A percentile compares a stretch with the other conserved stretches of the same genome.
phyloP scores from a whole-genome alignment of 2,888 invertebrate species.

The Caenorhabditis auriculariae region DNA sequence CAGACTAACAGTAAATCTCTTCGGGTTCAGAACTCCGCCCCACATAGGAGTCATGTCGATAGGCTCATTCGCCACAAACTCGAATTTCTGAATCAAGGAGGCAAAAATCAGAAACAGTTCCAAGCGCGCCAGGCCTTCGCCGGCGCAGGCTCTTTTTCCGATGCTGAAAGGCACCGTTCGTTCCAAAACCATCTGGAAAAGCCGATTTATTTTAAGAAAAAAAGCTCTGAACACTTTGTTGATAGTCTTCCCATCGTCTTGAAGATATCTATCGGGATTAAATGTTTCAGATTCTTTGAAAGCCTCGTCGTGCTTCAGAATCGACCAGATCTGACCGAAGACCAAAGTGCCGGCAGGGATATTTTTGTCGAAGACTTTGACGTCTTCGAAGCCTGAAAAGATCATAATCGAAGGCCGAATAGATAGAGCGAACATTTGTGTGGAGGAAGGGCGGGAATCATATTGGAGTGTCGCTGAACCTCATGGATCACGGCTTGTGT shows the following conservation, averaged over 20 bases:
- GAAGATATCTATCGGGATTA: conserved; percentile 38
- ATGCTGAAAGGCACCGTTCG: conserved; percentile 36
- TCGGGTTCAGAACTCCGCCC: conserved; percentile 19
- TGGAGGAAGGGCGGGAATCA: conserved; percentile 16
- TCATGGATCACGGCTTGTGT: conserved; percentile 28
- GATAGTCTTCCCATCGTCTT: conserved; percentile 29
- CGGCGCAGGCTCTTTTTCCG: conserved; percentile 41
- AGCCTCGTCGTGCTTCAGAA: conserved; percentile 22
- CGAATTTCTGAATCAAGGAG: conserved; percentile 26
- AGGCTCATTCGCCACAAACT: conserved; percentile 5
- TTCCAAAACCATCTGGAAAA: conserved; percentile 31
- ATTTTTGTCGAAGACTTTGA: conserved; percentile 6
- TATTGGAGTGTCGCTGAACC: conserved; percentile 30
- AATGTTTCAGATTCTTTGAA: conserved; percentile 32
- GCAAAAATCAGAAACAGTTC: conserved; percentile 35
- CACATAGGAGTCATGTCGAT: conserved; percentile 19
- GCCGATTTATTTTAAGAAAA: not conserved
- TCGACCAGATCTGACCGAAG: conserved; percentile 25
- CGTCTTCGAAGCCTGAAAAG: conserved; percentile 16
- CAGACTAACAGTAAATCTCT: too few relatives aligned
- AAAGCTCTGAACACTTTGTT: conserved; percentile 21
- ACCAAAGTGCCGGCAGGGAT: conserved; percentile 19
- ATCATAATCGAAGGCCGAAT: too few relatives aligned
- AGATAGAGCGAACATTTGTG: too few relatives aligned
- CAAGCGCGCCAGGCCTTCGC: conserved; percentile 41